These are phyloP conservation scores for Rhadina sibilatrix DNA, from an alignment of 2,113 vertebrate genomes.

Conservation along the genomic window DNA sequence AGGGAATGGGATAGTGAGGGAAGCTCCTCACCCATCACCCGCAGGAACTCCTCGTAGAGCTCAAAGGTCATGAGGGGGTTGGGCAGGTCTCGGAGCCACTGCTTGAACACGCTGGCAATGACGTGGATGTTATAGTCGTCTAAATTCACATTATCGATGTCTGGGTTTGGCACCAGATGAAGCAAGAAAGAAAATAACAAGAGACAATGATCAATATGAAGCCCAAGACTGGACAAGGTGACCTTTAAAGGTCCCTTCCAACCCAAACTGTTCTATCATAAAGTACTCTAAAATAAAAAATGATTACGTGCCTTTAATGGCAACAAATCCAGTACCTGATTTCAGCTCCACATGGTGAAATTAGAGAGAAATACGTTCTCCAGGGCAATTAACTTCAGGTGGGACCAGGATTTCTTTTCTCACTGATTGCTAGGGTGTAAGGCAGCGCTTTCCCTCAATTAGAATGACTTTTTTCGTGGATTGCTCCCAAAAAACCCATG, in stretches of 20 bases:
- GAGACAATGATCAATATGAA: neutral
- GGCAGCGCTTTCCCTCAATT: neutral
- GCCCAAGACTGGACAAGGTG: neutral
- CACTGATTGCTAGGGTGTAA: neutral
- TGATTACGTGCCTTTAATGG: accelerated
- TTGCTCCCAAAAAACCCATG: neutral
- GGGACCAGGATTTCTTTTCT: neutral
- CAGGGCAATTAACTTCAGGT: neutral
- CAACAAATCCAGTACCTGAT: neutral
- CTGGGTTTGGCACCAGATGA: slow-evolving; percentile 64
- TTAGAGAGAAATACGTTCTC: neutral
- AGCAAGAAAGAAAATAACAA: neutral
- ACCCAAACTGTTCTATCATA: neutral
- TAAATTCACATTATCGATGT: slow-evolving; percentile 88
- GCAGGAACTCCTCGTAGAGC: slow-evolving; percentile 95
- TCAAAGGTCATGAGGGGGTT: slow-evolving; percentile 98
- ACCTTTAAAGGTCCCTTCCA: neutral
- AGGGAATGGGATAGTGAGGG: neutral
- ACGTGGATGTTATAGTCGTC: slow-evolving; percentile 99
- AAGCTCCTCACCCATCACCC: slow-evolving; percentile 86
- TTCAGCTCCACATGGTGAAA: neutral
- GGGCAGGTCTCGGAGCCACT: slow-evolving; percentile 96
- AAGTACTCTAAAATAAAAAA: neutral
- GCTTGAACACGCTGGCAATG: slow-evolving; percentile 96
- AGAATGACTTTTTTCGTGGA: neutral